Base-by-base conservation (phyloP, 2,888 invertebrate species). In the Thereva unica region DNA sequence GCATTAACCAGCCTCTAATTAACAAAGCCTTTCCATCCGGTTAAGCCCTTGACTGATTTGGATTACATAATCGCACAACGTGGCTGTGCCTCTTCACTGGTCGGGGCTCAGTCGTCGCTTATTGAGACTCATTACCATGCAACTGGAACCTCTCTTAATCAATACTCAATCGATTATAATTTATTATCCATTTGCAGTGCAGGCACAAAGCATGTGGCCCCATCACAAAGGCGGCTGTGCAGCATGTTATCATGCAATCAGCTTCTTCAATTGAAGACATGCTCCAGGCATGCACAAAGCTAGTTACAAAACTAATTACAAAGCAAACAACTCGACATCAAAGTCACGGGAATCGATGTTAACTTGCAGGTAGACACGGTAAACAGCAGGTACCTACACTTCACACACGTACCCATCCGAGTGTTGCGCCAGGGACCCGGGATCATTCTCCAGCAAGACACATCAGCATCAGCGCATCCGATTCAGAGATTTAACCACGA, bases 301-400 rank as follows among this genome's bases (percentile, higher is more conserved):
- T 55, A 10, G 37, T 47, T 38, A 10, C 57, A 47, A 37, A 47
- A 12, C 57, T 59, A 59, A 59, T 59, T 59, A 59, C 57, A 59
- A 59, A 59, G 47, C 57, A 59, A 59, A 59, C 57, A 38, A 47
- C 37, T 12, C 10, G 38, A 47, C 57, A 59, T 47, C 47, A 47
- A 47, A 59, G 57, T 59, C 57, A 59, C 57, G 47, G 57, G 57
- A 38, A 59, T 44, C 45, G 57, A 47, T 59, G 57, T 59, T 59
- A 59, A 59, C 57, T 59, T 47, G 57, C 57, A 47, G 57, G 47
- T 59, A 47, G 47, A 59, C 57, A 59, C 47, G 47, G 9, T 35
- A 45, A 59, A 59, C 57, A 59, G 57, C 57, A 47, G 56, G 56
- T 47, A 59, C 35, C 10, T 59, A 47, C 57, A 59, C 57, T 47